phyloP scores from a whole-genome alignment of 2,113 vertebrate genomes.

The Oreotragus oreotragus region DNA sequence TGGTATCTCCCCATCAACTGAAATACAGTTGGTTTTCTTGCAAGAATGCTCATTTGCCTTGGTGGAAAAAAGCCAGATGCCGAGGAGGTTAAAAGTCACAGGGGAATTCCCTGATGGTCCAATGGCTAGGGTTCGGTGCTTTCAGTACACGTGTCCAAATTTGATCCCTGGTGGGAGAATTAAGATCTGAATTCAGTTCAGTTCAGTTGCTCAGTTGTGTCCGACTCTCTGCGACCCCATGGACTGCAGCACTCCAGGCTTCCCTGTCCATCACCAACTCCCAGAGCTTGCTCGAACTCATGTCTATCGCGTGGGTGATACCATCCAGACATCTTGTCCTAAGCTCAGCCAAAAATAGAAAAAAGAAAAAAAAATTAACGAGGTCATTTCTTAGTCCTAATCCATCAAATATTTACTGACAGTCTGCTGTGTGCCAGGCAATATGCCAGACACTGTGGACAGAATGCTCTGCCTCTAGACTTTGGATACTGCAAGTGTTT shows the following conservation, averaged over 20 bases:
- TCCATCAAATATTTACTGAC: background rate
- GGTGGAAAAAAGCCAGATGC: background rate
- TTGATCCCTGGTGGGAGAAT: background rate
- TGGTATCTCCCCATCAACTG: background rate
- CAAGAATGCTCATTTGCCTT: background rate
- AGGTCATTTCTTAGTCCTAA: background rate
- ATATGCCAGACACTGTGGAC: background rate
- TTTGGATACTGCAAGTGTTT: background rate
- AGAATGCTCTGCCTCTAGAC: background rate
- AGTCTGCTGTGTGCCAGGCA: background rate
- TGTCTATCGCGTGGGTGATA: background rate
- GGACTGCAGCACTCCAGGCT: background rate
- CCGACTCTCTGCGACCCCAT: background rate
- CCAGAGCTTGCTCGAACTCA: background rate
- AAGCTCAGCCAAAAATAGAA: background rate
- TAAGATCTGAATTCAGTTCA: background rate
- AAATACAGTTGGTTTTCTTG: conserved; percentile 1
- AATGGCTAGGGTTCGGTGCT: background rate
- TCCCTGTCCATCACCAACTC: background rate
- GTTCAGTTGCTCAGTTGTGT: background rate
- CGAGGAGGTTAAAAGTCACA: background rate
- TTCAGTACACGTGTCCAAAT: background rate
- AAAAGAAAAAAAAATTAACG: background rate
- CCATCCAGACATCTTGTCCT: background rate
- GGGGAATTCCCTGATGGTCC: background rate